These are phyloP conservation scores for Teleogryllus oceanicus DNA, from an alignment of 2,888 invertebrate species.

Conservation along the genomic window DNA sequence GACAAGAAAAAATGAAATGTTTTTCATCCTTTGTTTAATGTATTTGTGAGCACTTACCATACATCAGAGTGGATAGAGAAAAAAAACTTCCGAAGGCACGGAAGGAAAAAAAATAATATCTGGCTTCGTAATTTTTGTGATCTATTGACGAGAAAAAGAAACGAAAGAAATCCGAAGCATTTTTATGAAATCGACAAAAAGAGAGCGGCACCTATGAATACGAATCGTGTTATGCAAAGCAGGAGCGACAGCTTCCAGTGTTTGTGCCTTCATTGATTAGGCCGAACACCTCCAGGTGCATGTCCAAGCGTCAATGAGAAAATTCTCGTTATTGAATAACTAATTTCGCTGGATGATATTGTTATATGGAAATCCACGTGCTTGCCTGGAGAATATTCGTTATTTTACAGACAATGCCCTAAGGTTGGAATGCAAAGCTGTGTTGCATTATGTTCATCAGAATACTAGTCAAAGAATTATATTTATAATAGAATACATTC, in stretches of 20 bases:
- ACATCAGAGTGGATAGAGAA: neutral
- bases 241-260: conserved; percentile 18
- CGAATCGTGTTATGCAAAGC: neutral
- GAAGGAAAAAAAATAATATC: neutral
- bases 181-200: conserved; percentile 3
- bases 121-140: neutral
- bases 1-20: conserved; percentile 18
- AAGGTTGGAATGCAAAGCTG: too few species aligned
- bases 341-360: neutral
- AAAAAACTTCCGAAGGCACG: neutral
- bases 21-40: conserved; percentile 11
- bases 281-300: neutral
- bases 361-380: neutral
- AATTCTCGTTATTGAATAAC: conserved; percentile 7
- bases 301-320: neutral
- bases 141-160: neutral
- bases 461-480: too few species aligned
- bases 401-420: neutral
- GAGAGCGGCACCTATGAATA: neutral
- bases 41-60: conserved; percentile 10
- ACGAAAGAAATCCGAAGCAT: conserved; percentile 18
- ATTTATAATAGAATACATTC: too few species aligned
- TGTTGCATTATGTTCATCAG: too few species aligned
- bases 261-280: neutral
- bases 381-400: neutral